Conservation (phyloP, 2,797 vertebrate genomes). For the Florisuga fusca region DNA sequence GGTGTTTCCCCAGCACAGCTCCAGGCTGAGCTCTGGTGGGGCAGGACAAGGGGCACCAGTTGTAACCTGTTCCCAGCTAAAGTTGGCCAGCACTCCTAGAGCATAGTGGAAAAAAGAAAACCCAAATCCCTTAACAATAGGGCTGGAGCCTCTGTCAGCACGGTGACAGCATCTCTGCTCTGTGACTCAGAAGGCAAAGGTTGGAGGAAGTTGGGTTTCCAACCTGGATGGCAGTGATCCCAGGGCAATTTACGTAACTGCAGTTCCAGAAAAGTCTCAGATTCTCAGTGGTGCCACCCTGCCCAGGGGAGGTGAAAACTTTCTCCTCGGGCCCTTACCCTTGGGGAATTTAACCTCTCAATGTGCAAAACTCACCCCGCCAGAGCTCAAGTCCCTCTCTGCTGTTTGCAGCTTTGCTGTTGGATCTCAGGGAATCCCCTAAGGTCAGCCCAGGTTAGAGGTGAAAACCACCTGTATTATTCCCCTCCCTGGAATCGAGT, state of each 20-base stretch:
- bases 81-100: rapidly evolving
- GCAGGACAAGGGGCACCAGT: not conserved
- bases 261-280: conserved; percentile 66
- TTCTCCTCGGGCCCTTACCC: conserved; percentile 35
- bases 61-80: not conserved
- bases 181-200: conserved; percentile 77
- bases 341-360: not conserved
- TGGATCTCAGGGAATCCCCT: not conserved
- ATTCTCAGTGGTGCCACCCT: conserved; percentile 68
- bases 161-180: conserved; percentile 57
- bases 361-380: not conserved
- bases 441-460: rapidly evolving
- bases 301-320: conserved; percentile 23
- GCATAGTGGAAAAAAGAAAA: not conserved
- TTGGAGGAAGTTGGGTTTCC: conserved; percentile 46
- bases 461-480: not conserved
- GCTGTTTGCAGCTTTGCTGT: rapidly evolving
- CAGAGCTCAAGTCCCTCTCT: not conserved
- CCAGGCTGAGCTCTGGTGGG: not conserved
- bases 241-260: conserved; percentile 78
- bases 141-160: not conserved
- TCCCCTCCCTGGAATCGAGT: not conserved
- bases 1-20: rapidly evolving
- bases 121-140: not conserved
- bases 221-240: conserved; percentile 76